Evolutionary conservation across 2,113 vertebrate species (phyloP), one percentile per base, ranked within the genome.

Genomic region (Megaptera novaeangliae): DNA sequence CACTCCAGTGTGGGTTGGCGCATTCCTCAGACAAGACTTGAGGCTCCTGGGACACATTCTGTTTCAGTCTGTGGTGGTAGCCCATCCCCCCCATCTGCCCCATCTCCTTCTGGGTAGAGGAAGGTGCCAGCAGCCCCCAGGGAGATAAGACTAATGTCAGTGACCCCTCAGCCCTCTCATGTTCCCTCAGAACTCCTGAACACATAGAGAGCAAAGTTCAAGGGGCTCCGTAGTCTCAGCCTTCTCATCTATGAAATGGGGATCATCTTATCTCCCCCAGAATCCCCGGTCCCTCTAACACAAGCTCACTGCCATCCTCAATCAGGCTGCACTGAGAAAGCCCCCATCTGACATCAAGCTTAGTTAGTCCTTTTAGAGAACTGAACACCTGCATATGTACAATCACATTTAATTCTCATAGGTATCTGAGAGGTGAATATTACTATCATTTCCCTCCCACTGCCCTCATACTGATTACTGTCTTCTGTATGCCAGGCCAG

Each of bases 401-500:
- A 1, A 0, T 25, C 59, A 3, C 10, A 15, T 52, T 29, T 55
- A 36, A 66, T 64, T 61, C 49, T 59, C 29, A 3, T 10, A 27
- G 44, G 29, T 23, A 11, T 20, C 61, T 36, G 74, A 87, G 59
- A 55, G 4, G 20, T 34, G 15, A 39, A 1, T 29, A 0, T 20
- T 5, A 41, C 20, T 10, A 12, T 17, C 72, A 2, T 4, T 18
- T 15, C 75, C 85, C 61, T 64, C n/a, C 52, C 17, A 4, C 59
- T 27, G 10, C 14, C 29, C 2, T 8, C 21, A 6, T 6, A 4
- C 23, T 4, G 21, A 9, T 8, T 15, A 29, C 46, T 5, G 4
- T 4, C 20, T 85, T 34, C 61, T 1, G 0, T 1, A 7, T 13
- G 39, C 52, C 18, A 27, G 52, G 44, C 72, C 31, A 18, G 10